Conservation (phyloP, 2,888 invertebrate species). For the Drosophila koepferae region DNA sequence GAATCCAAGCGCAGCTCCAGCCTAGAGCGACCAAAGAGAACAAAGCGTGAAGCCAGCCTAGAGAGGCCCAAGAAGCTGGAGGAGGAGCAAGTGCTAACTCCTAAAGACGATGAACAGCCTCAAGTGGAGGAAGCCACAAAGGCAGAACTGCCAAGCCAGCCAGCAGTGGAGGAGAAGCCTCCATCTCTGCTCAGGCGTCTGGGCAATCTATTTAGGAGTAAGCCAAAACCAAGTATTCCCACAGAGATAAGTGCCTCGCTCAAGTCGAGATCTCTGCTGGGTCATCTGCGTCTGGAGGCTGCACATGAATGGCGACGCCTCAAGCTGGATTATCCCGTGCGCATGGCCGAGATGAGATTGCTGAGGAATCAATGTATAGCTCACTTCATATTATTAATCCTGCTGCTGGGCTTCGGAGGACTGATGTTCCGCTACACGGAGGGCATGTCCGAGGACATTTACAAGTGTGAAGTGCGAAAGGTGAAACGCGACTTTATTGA, state of each 20-base stretch:
- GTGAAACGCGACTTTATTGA: conserved; percentile 95
- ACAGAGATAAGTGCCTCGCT: conserved; percentile 9
- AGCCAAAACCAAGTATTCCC: conserved; percentile 11
- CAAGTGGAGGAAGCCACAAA: neutral
- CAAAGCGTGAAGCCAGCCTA: neutral
- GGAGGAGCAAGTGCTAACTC: neutral
- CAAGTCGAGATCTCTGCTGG: conserved; percentile 79
- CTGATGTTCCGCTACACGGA: conserved; percentile 93
- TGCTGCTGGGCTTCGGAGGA: conserved; percentile 92
- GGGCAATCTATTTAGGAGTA: conserved; percentile 19
- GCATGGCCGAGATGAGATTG: conserved; percentile 86
- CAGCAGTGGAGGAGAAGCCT: neutral
- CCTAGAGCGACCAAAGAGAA: conserved; percentile 41
- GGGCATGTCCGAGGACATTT: conserved; percentile 93
- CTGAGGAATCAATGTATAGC: conserved; percentile 89
- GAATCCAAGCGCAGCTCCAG: conserved; percentile 48
- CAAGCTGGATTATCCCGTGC: conserved; percentile 87
- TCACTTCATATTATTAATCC: conserved; percentile 89
- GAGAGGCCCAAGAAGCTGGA: conserved; percentile 2
- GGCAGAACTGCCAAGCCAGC: neutral
- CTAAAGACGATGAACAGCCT: neutral
- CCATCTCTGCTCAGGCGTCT: conserved; percentile 29
- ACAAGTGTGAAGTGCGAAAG: conserved; percentile 94
- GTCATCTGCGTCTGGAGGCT: conserved; percentile 85
- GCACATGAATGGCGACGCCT: conserved; percentile 87